A percentile compares a stretch with the other conserved stretches of the same genome.
phyloP scores from a whole-genome alignment of 2,888 invertebrate species.

The Chloroclysta siterata region DNA sequence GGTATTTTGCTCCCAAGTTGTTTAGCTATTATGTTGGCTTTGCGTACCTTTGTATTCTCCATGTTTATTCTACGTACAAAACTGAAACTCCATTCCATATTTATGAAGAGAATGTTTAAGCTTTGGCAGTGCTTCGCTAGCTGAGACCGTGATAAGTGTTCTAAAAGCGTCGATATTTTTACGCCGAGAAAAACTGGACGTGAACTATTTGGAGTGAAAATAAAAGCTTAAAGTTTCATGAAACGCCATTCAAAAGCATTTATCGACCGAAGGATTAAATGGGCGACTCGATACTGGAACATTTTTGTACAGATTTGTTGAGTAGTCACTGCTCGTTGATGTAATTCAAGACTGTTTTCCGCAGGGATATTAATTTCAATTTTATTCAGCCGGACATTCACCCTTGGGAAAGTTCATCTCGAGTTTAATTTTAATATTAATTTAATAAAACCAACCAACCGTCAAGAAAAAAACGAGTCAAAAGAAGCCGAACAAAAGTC shows the following conservation, averaged over 20 bases:
- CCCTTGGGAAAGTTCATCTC: not conserved
- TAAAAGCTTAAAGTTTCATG: conserved; percentile 16
- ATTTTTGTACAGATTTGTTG: conserved; percentile 20
- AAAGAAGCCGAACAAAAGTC: too few relatives aligned
- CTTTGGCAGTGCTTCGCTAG: conserved; percentile 31
- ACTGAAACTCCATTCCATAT: conserved; percentile 35
- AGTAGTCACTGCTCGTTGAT: conserved; percentile 2
- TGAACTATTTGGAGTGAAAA: conserved; percentile 11
- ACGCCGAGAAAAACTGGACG: conserved; percentile 16
- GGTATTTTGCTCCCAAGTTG: not conserved
- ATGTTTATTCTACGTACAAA: conserved; percentile 24
- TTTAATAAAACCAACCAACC: too few relatives aligned
- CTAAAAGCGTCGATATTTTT: conserved; percentile 32
- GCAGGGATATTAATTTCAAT: not conserved
- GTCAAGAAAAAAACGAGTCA: too few relatives aligned
- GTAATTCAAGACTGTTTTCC: conserved; percentile 1
- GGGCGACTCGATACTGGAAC: conserved; percentile 12
- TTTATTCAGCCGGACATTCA: not conserved
- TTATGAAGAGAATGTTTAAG: conserved; percentile 43
- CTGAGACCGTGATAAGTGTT: conserved; percentile 31
- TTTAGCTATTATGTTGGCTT: conserved; percentile 3
- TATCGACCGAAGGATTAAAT: conserved; percentile 20
- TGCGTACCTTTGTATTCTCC: conserved; percentile 39
- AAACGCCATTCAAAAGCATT: conserved; percentile 15
- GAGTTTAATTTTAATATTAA: not conserved